Percentiles rank a stretch among this genome's conserved stretches.
phyloP scores from a whole-genome alignment of 2,888 invertebrate genomes.

The Drosophila tripunctata region DNA sequence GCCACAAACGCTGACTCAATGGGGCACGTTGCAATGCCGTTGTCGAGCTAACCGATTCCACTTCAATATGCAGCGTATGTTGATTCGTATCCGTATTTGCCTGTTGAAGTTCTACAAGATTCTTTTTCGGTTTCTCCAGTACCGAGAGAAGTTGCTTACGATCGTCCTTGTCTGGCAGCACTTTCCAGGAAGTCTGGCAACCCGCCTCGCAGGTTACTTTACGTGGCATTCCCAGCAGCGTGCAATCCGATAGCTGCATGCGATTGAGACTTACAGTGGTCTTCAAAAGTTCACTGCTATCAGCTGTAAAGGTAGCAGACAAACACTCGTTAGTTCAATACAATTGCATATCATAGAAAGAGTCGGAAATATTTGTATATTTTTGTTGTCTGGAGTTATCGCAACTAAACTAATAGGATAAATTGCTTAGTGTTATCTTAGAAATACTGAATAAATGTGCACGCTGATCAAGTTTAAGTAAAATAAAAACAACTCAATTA shows the following conservation, averaged over 20 bases:
- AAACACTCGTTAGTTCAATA: not conserved
- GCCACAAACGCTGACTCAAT: conserved; percentile 58
- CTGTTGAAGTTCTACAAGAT: not conserved
- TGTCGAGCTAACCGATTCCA: conserved; percentile 59
- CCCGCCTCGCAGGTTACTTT: conserved; percentile 42
- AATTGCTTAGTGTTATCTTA: no score
- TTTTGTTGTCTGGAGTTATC: no score
- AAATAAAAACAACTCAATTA: no score
- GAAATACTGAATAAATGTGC: no score
- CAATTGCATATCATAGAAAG: no score
- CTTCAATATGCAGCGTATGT: conserved; percentile 74
- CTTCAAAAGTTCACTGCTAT: conserved; percentile 15
- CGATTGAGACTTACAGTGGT: conserved; percentile 32
- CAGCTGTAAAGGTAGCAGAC: conserved; percentile 7
- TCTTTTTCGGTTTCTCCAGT: not conserved
- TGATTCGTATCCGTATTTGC: conserved; percentile 10
- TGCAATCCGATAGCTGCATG: conserved; percentile 42
- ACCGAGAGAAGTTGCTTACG: not conserved
- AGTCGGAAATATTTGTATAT: no score
- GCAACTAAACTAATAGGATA: no score
- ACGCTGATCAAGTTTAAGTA: no score
- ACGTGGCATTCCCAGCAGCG: conserved; percentile 19
- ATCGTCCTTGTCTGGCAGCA: not conserved
- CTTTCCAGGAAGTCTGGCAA: conserved; percentile 44
- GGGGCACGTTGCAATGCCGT: conserved; percentile 59